Evolutionary conservation across 2,888 invertebrate genomes (phyloP), one percentile per base, ranked within the genome.

Genomic region (Acholoe squamosa): DNA sequence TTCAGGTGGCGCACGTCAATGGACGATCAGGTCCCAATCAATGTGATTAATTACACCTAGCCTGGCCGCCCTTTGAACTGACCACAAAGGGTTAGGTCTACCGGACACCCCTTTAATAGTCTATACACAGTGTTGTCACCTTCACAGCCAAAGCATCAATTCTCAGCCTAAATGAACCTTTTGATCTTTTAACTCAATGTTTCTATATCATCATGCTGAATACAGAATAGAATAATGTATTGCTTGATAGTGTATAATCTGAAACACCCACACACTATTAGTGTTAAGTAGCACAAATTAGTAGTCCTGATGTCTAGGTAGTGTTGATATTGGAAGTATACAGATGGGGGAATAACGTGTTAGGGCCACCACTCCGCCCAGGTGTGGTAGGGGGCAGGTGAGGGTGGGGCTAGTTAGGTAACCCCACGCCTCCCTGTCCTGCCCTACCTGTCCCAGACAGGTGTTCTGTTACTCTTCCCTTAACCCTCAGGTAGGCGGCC

Each of bases 51-150:
- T 80, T 80, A 80, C 80, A 16, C 80, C 1, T 19, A 43, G 80
- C 28, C 28, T 25, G n/a, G 80, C 10, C 80, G 76, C 5, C 80
- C 80, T 80, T 80, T 80, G 80, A 80, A 33, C 34, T 80, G 80
- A 80, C 80, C 80, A 80, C 80, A 80, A 80, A 80, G 80, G 34
- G 80, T 14, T 25, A 14, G 80, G 0, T 80, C 22, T 80, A 80
- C 80, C 80, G 10, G 43, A 80, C 80, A 80, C 80, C 80, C 33
- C 43, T 43, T 14, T 10, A 7, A 43, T 43, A 43, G 43, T 43
- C 1, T 61, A 7, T 61, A 61, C 61, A 61, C 61, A 12, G 19
- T 12, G 12, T 19, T 12, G 61, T 61, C 61, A 19, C 61, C 19
- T 19, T 19, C 61, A 61, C 61, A 19, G 43, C 43, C 43, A 61